phyloP scores from a whole-genome alignment of 2,888 invertebrate species.

The Julus scandinavius region DNA sequence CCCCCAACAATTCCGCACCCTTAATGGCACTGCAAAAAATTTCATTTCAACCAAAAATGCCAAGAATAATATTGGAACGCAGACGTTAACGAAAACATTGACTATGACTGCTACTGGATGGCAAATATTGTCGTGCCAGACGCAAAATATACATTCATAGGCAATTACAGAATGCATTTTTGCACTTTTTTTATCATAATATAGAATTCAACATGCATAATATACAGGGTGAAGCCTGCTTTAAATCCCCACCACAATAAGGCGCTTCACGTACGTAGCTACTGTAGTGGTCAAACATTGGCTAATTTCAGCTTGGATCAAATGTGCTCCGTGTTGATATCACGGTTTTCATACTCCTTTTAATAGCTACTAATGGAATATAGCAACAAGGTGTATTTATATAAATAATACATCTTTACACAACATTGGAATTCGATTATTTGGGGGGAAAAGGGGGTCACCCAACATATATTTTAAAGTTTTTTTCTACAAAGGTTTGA shows the following conservation, averaged over 20 bases:
- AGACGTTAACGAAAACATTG: slow-evolving; percentile 32
- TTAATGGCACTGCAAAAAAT: slow-evolving; percentile 35
- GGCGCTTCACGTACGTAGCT: neutral
- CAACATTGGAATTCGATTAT: too few species aligned
- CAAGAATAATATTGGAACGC: slow-evolving; percentile 42
- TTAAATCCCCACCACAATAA: neutral
- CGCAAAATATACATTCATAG: neutral
- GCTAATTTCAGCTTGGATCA: too few species aligned
- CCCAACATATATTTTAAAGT: too few species aligned
- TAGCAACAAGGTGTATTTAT: too few species aligned
- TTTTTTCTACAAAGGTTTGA: too few species aligned
- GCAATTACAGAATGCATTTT: neutral
- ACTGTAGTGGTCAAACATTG: too few species aligned
- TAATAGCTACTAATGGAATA: too few species aligned
- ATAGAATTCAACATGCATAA: neutral
- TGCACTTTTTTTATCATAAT: neutral
- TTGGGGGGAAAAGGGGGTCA: too few species aligned
- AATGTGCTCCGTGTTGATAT: too few species aligned
- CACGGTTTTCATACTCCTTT: too few species aligned
- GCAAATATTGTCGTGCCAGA: neutral
- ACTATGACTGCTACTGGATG: slow-evolving; percentile 15
- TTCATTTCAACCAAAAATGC: slow-evolving; percentile 35
- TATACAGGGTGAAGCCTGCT: neutral
- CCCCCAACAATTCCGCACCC: neutral
- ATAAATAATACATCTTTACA: too few species aligned